phyloP scores from a whole-genome alignment of 2,113 vertebrate species.

The Cisticola juncidis region DNA sequence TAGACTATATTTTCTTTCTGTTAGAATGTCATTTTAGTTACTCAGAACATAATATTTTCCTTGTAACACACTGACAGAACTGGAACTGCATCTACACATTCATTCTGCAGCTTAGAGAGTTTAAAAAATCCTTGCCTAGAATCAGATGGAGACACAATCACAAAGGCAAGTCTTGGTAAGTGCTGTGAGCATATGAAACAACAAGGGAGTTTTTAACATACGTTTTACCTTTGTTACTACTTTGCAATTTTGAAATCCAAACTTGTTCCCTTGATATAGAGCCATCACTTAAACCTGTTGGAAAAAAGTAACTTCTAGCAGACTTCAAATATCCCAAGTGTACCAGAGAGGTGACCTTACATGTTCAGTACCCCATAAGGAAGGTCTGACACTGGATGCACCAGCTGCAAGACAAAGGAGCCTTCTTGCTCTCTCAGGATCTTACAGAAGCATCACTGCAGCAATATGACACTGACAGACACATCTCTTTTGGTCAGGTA shows the following conservation, averaged over 20 bases:
- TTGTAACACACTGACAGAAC: background rate
- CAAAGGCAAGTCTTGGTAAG: background rate
- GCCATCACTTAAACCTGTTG: background rate
- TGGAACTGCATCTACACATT: background rate
- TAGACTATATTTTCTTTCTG: background rate
- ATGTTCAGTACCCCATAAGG: background rate
- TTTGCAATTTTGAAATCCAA: background rate
- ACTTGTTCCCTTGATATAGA: background rate
- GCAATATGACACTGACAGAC: background rate
- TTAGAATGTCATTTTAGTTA: background rate
- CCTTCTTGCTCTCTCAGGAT: background rate
- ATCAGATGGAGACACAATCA: background rate
- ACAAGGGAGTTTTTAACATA: accelerated
- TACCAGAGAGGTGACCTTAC: background rate
- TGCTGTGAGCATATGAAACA: background rate
- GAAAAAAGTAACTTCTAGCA: background rate
- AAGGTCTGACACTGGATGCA: background rate
- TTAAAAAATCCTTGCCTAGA: background rate
- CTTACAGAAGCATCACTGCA: background rate
- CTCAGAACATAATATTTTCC: background rate
- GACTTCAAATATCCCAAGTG: background rate
- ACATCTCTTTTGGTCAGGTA: background rate
- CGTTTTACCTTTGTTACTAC: background rate
- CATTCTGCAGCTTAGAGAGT: background rate
- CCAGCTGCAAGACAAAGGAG: background rate